Evolutionary conservation across 2,113 vertebrate genomes (phyloP), one percentile per base, ranked within the genome.

Genomic region (Clarias batrachus): DNA sequence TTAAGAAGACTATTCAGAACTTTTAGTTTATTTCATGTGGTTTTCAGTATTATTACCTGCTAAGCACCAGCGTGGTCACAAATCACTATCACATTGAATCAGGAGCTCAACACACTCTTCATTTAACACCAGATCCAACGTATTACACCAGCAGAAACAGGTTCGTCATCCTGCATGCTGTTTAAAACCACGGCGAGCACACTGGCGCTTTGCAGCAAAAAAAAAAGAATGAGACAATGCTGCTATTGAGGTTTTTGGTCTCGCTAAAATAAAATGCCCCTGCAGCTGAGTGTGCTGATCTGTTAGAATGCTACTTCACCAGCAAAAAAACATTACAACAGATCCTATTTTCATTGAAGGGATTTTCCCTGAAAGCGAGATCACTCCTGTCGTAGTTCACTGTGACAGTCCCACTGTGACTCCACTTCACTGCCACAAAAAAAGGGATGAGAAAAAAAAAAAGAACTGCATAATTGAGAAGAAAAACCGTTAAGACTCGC

Each of bases 311-410:
- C n/a, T n/a, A 57, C 60, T 66, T 66, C 6, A 66, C 19, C 84
- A 79, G 57, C 19, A 65, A 57, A 85, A 85, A 57, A 78, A 57
- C 60, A 79, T 59, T 74, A 74, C 82, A 84, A n/a, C 78, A 62
- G 78, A 52, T 41, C 12, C 33, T 73, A 74, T 79, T 85, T 79
- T 85, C 52, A 30, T 30, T 33, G n/a, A 56, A 66, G 84, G 74
- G 84, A 78, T 85, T 85, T 66, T 85, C 41, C 62, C 62, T 79
- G 41, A 85, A 63, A 78, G 73, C 78, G 71, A 85, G 83, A 65
- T 85, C 73, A 76, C 59, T 30, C 41, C 4, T 81, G 10, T 14
- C 12, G 25, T 37, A 62, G 78, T 14, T 81, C 30, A 37, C 17
- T 59, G 54, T 23, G 56, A 79, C 77, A 79, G 77, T 57, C 41